Conservation (phyloP, 2,888 invertebrate genomes). For the Druceiella hillmani region DNA sequence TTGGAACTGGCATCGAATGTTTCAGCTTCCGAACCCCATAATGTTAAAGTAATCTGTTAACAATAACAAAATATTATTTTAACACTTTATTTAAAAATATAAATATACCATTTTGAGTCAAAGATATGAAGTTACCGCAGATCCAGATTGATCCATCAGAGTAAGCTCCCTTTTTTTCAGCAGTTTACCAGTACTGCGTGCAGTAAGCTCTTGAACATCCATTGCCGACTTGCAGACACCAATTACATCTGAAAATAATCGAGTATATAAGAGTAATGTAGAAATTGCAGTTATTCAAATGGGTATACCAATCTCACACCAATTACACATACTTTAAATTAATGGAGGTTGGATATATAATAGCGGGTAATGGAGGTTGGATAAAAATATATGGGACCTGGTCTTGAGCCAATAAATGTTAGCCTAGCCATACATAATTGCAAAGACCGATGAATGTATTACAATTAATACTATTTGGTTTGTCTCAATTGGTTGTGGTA, state of each 20-base stretch:
- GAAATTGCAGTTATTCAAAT: too few relatives aligned
- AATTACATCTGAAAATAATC: slow-evolving; percentile 70
- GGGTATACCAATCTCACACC: too few relatives aligned
- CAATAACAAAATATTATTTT: slow-evolving; percentile 19
- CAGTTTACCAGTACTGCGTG: slow-evolving; percentile 72
- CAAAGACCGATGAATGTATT: too few relatives aligned
- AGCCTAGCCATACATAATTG: too few relatives aligned
- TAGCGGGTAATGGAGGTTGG: too few relatives aligned
- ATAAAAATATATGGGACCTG: too few relatives aligned
- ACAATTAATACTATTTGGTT: too few relatives aligned
- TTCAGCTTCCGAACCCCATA: slow-evolving; percentile 91
- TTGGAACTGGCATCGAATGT: slow-evolving; percentile 70
- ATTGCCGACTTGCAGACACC: slow-evolving; percentile 74
- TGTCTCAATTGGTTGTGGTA: too few relatives aligned
- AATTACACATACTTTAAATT: too few relatives aligned
- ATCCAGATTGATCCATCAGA: slow-evolving; percentile 79
- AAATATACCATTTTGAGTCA: slow-evolving; percentile 1
- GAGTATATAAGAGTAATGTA: too few relatives aligned
- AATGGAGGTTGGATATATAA: too few relatives aligned
- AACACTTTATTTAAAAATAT: slow-evolving; percentile 5
- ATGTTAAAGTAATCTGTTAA: slow-evolving; percentile 65
- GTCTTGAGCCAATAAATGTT: too few relatives aligned
- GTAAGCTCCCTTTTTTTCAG: slow-evolving; percentile 84
- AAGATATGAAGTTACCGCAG: slow-evolving; percentile 43
- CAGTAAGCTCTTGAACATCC: slow-evolving; percentile 68